Base-by-base conservation (phyloP, 2,113 vertebrate genomes). In the Lampris incognitus region DNA sequence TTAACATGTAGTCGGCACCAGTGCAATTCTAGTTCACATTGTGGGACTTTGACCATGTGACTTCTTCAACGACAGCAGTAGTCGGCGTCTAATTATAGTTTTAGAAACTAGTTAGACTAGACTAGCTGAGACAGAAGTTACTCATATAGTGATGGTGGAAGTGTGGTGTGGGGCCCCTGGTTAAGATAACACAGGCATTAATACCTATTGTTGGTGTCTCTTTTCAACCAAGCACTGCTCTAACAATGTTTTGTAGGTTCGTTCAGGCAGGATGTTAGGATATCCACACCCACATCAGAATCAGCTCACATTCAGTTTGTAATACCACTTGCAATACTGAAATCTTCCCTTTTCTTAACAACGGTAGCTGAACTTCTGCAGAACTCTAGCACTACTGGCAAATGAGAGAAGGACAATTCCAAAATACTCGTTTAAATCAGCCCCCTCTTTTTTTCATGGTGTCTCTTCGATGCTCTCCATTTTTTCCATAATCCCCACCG, bases 91-190 rank as follows among this genome's bases (percentile, higher is more conserved):
- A 1, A 49, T 6, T n/a, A 3, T 9, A 10, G 10, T n/a, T 57
- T 66, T 8, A 59, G 52, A 24, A 79, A 79, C 77, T n/a, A 1
- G 77, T 72, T 69, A 46, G 3, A 66, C 64, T 69, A 46, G 3
- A 66, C 64, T 70, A 44, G 72, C 77, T 74, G 5, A 1, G 36
- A 44, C 11, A 54, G 13, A 5, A 11, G 13, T 54, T 54, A 54
- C 51, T 54, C 8, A 4, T 13, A 57, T 24, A 11, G 2, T 66
- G 0, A 39, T 50, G 5, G 0, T 2, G 40, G 36, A 51, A n/a
- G 60, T 62, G 72, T 42, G 9, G 51, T 54, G 5, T 11, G 0
- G 13, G 0, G 7, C 63, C 3, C 24, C 37, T 4, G 52, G 24
- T 52, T 11, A 49, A 61, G 42, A 65, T 40, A 63, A 36, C 37